Conservation (phyloP, 2,888 invertebrate species). For the Sycophila texana region DNA sequence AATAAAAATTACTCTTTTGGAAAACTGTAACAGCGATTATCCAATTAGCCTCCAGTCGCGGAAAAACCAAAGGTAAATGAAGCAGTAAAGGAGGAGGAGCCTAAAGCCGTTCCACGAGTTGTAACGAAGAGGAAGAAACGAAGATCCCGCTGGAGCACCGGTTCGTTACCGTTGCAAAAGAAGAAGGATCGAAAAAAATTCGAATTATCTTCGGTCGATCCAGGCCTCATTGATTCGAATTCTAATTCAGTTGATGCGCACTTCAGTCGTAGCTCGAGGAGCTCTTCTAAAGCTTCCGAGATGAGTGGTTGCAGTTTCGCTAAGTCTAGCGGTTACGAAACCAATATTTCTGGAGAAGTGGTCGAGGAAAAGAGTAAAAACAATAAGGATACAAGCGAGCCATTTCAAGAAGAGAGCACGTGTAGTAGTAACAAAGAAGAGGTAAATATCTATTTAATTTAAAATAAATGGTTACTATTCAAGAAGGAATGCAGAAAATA, state of each 20-base stretch:
- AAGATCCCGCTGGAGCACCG: conserved; percentile 67
- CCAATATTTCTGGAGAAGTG: conserved; percentile 50
- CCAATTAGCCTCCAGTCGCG: conserved; percentile 55
- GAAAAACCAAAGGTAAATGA: conserved; percentile 55
- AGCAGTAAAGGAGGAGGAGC: conserved; percentile 44
- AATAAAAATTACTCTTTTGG: background rate
- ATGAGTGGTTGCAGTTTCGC: conserved; percentile 55
- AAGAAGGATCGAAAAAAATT: conserved; percentile 52
- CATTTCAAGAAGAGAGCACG: too few relatives aligned
- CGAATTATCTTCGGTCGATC: conserved; percentile 4
- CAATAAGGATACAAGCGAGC: too few relatives aligned
- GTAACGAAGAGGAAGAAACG: conserved; percentile 54
- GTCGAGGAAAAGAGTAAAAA: conserved; percentile 4
- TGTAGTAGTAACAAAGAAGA: too few relatives aligned
- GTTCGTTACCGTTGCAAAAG: conserved; percentile 60
- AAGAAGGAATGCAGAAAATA: background rate
- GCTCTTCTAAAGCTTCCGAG: conserved; percentile 64
- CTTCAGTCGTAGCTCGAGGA: conserved; percentile 54
- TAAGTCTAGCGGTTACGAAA: conserved; percentile 64
- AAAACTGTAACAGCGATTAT: background rate
- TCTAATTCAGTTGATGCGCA: conserved; percentile 44
- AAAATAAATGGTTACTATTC: background rate
- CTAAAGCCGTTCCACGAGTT: conserved; percentile 28
- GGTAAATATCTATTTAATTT: background rate
- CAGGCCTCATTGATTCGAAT: conserved; percentile 22